Evolutionary conservation across 2,797 vertebrate species (phyloP).

Genomic region (Podargus strigoides): DNA sequence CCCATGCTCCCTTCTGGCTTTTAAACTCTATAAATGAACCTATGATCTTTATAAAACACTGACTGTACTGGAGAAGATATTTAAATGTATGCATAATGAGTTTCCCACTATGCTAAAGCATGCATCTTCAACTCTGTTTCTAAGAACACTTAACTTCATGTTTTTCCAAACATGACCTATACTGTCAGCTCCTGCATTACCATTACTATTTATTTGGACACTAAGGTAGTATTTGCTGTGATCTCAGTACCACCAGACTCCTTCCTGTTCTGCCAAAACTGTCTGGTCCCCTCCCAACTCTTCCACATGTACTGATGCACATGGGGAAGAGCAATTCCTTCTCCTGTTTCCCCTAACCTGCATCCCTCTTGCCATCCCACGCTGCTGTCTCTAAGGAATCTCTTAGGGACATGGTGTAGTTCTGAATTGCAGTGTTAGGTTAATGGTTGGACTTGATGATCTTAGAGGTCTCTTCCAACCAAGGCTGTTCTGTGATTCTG

Average conservation of each 20-base stretch:
- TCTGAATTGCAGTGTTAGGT: no score
- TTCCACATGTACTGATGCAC: fast-evolving
- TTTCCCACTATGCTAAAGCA: not conserved
- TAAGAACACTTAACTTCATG: not conserved
- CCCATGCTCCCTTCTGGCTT: not conserved
- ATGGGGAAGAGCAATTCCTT: no score
- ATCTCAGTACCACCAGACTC: not conserved
- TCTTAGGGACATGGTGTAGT: no score
- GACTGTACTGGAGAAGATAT: not conserved
- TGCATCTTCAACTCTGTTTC: not conserved
- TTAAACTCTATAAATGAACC: not conserved
- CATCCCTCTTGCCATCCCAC: not conserved
- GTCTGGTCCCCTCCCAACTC: not conserved
- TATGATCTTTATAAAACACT: not conserved
- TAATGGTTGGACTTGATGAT: no score
- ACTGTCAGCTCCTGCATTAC: not conserved
- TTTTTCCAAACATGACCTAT: not conserved
- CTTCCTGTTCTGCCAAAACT: not conserved
- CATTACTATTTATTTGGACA: not conserved
- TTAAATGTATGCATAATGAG: not conserved
- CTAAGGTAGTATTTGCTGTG: not conserved
- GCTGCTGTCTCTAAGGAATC: not conserved
- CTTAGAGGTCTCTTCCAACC: no score
- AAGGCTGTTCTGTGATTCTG: no score
- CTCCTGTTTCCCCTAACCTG: not conserved